A percentile compares a stretch with the other conserved stretches of the same genome.
phyloP scores from a whole-genome alignment of 2,888 invertebrate genomes.

The Xestia xanthographa region DNA sequence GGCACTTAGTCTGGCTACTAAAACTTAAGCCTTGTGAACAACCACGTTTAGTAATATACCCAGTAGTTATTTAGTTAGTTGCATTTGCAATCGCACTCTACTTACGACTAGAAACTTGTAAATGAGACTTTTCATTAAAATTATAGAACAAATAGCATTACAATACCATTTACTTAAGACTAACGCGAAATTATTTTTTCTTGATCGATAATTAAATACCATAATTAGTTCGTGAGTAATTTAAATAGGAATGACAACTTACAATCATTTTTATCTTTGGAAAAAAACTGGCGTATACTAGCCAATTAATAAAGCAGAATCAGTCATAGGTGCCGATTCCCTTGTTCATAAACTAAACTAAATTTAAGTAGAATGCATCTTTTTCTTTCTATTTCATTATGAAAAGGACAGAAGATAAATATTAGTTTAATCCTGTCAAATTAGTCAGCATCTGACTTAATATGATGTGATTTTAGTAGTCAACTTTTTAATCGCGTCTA shows the following conservation, averaged over 20 bases:
- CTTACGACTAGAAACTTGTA: neutral
- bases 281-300: neutral
- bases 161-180: neutral
- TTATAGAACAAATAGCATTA: neutral
- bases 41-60: neutral
- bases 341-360: too few species aligned
- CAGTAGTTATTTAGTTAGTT: neutral
- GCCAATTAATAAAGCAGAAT: neutral
- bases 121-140: neutral
- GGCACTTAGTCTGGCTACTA: neutral
- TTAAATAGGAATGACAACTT: neutral
- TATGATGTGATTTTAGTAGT: too few species aligned
- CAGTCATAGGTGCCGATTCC: too few species aligned
- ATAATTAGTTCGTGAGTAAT: neutral
- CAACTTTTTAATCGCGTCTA: too few species aligned
- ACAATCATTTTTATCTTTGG: constrained; percentile 6
- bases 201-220: neutral
- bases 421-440: too few species aligned
- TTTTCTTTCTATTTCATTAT: too few species aligned
- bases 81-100: neutral
- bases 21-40: neutral
- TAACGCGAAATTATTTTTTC: neutral
- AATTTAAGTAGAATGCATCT: too few species aligned
- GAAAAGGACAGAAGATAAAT: too few species aligned
- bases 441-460: too few species aligned